A percentile compares a stretch with the other conserved stretches of the same genome.
Conservation (phyloP, 2,113 vertebrate genomes). For the Aspiorhynchus laticeps region DNA sequence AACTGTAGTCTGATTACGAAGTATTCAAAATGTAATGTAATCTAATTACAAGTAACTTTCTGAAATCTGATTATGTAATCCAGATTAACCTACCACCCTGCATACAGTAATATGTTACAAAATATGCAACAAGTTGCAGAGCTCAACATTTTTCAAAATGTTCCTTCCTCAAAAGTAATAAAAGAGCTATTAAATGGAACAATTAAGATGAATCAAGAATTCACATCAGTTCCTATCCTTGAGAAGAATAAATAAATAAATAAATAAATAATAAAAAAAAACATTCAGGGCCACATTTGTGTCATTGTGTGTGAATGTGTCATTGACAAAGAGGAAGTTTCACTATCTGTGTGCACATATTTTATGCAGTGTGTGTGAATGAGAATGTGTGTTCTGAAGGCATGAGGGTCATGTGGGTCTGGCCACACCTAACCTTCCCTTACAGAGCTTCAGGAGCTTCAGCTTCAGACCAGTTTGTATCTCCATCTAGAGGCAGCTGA, state of each 20-base stretch:
- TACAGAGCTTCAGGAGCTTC: neutral
- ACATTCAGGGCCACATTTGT: too few relatives aligned
- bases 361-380: neutral
- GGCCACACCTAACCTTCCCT: neutral
- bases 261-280: too few relatives aligned
- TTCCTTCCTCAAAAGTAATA: neutral
- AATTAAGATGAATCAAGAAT: neutral
- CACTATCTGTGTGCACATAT: neutral
- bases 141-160: neutral
- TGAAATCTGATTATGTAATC: too few relatives aligned
- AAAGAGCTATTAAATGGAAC: neutral
- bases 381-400: neutral
- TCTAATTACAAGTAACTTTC: too few relatives aligned
- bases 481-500: conserved; percentile 66
- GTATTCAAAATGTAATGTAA: too few relatives aligned
- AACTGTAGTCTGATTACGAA: too few relatives aligned
- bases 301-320: too few relatives aligned
- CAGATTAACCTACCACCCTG: too few relatives aligned
- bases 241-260: neutral
- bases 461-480: conserved; percentile 1
- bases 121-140: neutral
- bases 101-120: too few relatives aligned
- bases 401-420: neutral
- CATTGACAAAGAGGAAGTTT: neutral
- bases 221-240: neutral